Evolutionary conservation across 2,888 invertebrate genomes (phyloP), one percentile per base, ranked within the genome.

Genomic region (Leptogaster cylindrica): DNA sequence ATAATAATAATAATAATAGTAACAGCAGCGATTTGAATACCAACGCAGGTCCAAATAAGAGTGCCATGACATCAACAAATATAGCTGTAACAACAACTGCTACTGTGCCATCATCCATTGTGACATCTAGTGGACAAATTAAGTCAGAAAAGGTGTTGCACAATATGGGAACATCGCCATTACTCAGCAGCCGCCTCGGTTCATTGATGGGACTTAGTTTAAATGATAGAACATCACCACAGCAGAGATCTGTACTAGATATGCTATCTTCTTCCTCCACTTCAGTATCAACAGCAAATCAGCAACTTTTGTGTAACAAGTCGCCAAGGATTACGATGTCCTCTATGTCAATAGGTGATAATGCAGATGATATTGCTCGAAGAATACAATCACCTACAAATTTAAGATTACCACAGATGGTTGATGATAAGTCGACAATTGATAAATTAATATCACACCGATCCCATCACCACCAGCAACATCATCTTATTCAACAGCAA

Each of bases 261-360:
- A 66, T 51, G 28, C 12, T 27, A 3, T 63, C 68, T 52, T 28
- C 64, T 33, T 58, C 68, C 3, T 48, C 71, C 18, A 67, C 73
- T 10, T 67, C 70, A 44, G 27, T 55, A 72, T 72, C 73, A 67
- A 72, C 72, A 36, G 61, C 69, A 25, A 66, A 23, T 48, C 25
- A 64, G 33, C 51, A 28, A 52, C 6, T 65, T 8, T 28, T 41
- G 31, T 51, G 39, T 52, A 65, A 10, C 8, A 50, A 65, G 52
- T 65, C 65, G 6, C 52, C 39, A 28, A 1, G 27, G 23, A 12
- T 41, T 8, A 5, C 36, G 8, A n/a, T 18, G 3, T 25, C 16
- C 25, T 8, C 33, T 18, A n/a, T 20, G 14, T 25, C 27, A 16
- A 39, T 25, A 10, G 16, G 14, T n/a, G 41, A 51, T 23, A 23